Conservation (phyloP, 2,888 invertebrate species). For the Machimus rusticus region DNA sequence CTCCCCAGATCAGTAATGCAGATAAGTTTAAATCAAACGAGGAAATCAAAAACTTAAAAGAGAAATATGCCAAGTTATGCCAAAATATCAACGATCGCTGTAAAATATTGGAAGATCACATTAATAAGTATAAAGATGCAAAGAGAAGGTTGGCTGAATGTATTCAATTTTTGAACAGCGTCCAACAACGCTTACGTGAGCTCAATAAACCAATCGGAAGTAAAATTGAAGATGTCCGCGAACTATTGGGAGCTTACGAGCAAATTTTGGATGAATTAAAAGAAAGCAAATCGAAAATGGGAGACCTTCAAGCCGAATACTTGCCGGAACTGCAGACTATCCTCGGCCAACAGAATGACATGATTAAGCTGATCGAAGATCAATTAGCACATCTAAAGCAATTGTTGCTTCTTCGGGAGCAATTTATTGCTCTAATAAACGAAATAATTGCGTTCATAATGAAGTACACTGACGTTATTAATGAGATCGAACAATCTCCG, state of each 20-base stretch:
- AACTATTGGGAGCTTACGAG: slow-evolving; percentile 80
- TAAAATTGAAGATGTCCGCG: slow-evolving; percentile 87
- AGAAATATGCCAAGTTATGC: slow-evolving; percentile 78
- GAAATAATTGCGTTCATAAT: slow-evolving; percentile 88
- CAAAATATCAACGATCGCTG: slow-evolving; percentile 80
- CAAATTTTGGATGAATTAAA: slow-evolving; percentile 79
- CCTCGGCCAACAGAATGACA: slow-evolving; percentile 82
- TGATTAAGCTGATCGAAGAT: slow-evolving; percentile 84
- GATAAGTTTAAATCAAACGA: slow-evolving; percentile 86
- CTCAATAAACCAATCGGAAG: slow-evolving; percentile 87
- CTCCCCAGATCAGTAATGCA: slow-evolving; percentile 82
- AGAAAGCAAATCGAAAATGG: slow-evolving; percentile 78
- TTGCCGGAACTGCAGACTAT: slow-evolving; percentile 81
- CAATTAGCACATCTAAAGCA: slow-evolving; percentile 83
- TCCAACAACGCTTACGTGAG: slow-evolving; percentile 84
- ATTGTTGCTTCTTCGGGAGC: slow-evolving; percentile 81
- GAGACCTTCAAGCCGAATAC: slow-evolving; percentile 78
- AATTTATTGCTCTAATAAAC: slow-evolving; percentile 84
- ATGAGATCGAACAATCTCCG: slow-evolving; percentile 84
- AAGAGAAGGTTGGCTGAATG: slow-evolving; percentile 82
- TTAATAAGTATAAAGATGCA: slow-evolving; percentile 82
- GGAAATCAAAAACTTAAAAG: slow-evolving; percentile 78
- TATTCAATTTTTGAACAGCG: slow-evolving; percentile 77
- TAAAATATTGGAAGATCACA: slow-evolving; percentile 75
- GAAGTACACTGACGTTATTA: slow-evolving; percentile 84